These are phyloP conservation scores for Boleophthalmus pectinirostris DNA, from an alignment of 2,113 vertebrate genomes.

Conservation along the genomic window DNA sequence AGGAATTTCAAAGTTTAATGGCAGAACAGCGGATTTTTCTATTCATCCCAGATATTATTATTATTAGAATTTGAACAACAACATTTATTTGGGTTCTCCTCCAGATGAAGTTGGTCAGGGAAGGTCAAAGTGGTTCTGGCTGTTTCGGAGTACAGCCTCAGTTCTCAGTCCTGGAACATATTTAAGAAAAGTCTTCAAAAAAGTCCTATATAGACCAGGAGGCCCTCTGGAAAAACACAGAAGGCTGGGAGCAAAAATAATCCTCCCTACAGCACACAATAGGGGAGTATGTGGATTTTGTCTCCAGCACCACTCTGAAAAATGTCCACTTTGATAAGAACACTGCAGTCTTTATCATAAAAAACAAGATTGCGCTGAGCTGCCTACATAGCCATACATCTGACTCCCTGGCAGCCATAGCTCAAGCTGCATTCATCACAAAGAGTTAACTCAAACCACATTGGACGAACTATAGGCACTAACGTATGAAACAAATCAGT, in stretches of 20 bases:
- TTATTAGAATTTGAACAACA: constrained; percentile 59
- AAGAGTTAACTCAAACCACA: constrained; percentile 39
- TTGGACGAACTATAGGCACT: constrained; percentile 2
- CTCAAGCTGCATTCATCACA: constrained; percentile 28
- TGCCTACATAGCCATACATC: constrained; percentile 13
- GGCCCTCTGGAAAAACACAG: constrained; percentile 58
- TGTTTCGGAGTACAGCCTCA: constrained; percentile 46
- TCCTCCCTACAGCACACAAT: constrained; percentile 56
- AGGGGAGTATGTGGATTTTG: constrained; percentile 61
- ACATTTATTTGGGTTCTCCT: constrained; percentile 57
- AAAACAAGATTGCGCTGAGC: constrained; percentile 35
- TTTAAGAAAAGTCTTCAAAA: constrained; percentile 53
- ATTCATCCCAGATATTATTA: constrained; percentile 53
- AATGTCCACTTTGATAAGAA: constrained; percentile 60
- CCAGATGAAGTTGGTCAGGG: constrained; percentile 42
- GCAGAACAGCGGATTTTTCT: constrained; percentile 4
- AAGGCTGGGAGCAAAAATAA: constrained; percentile 51
- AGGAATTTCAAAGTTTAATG: neutral
- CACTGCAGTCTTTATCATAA: constrained; percentile 37
- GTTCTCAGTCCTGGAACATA: constrained; percentile 45
- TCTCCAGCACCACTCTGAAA: constrained; percentile 44
- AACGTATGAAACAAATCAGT: constrained; percentile 1
- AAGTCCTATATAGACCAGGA: constrained; percentile 25
- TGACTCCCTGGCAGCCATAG: constrained; percentile 31
- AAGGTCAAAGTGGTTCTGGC: constrained; percentile 54